These are phyloP conservation scores for Thalpophila matura DNA, from an alignment of 2,888 invertebrate genomes.

Conservation along the genomic window DNA sequence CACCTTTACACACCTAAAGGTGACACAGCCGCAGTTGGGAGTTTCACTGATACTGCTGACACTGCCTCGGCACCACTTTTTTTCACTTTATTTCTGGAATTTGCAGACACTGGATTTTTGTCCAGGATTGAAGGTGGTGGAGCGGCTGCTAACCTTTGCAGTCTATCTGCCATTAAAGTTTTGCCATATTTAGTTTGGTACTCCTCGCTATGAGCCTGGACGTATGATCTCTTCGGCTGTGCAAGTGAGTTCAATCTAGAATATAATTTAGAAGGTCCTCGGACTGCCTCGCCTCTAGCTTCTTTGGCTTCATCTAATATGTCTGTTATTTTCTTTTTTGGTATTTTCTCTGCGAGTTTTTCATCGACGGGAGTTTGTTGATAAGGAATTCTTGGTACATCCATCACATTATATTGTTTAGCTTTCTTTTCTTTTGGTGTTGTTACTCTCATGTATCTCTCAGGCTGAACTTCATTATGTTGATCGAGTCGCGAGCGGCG, in stretches of 20 bases:
- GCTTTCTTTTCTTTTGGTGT: constrained; percentile 59
- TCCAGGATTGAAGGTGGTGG: constrained; percentile 51
- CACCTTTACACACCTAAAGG: constrained; percentile 88
- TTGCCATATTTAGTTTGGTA: constrained; percentile 74
- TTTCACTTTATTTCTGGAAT: constrained; percentile 59
- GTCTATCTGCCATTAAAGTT: constrained; percentile 71
- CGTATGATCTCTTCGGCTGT: constrained; percentile 82
- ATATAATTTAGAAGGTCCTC: constrained; percentile 78
- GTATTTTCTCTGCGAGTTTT: constrained; percentile 61
- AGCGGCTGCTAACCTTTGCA: constrained; percentile 69
- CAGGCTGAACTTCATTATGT: constrained; percentile 58
- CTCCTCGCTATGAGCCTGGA: constrained; percentile 79
- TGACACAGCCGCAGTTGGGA: constrained; percentile 63
- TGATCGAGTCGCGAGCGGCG: constrained; percentile 72
- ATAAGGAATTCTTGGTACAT: constrained; percentile 57
- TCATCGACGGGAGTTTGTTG: constrained; percentile 63
- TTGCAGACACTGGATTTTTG: constrained; percentile 48
- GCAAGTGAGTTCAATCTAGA: constrained; percentile 82
- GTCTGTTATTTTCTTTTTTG: constrained; percentile 76
- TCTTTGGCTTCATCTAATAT: constrained; percentile 85
- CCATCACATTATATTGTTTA: constrained; percentile 48
- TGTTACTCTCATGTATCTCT: constrained; percentile 47
- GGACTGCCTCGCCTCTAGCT: constrained; percentile 86
- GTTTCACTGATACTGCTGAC: constrained; percentile 60
- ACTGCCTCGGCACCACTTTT: constrained; percentile 54